A percentile compares a stretch with the other conserved stretches of the same genome.
Evolutionary conservation across 2,797 vertebrate genomes (phyloP).

Genomic region (Enteromius anoplus): DNA sequence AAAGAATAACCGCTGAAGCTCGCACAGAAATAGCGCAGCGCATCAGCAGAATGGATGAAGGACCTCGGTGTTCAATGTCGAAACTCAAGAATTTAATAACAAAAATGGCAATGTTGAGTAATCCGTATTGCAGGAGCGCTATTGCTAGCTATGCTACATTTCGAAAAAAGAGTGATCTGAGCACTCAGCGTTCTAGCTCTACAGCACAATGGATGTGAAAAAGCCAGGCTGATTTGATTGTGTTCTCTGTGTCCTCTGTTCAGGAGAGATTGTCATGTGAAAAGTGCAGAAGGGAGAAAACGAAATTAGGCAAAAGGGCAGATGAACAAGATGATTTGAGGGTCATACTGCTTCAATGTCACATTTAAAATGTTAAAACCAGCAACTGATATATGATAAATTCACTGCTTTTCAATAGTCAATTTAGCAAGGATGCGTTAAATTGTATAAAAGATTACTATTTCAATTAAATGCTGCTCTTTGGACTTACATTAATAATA

Average conservation of each 20-base stretch:
- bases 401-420: neutral
- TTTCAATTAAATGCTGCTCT: neutral
- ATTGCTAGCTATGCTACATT: conserved; percentile 34
- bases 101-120: conserved; percentile 11
- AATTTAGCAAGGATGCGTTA: neutral
- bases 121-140: neutral
- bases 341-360: neutral
- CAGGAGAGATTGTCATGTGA: conserved; percentile 48
- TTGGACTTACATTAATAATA: neutral
- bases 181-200: conserved; percentile 13
- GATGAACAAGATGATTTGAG: conserved; percentile 34
- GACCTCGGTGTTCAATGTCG: conserved; percentile 4
- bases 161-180: conserved; percentile 45
- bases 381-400: neutral
- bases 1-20: conserved; percentile 35
- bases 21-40: conserved; percentile 20
- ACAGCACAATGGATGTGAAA: conserved; percentile 15
- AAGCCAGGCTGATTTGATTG: conserved; percentile 28
- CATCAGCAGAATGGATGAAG: conserved; percentile 16
- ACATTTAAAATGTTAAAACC: neutral
- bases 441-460: neutral
- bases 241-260: conserved; percentile 4
- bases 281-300: conserved; percentile 29
- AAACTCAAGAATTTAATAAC: neutral
- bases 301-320: conserved; percentile 12